Evolutionary conservation across 2,113 vertebrate genomes (phyloP), one percentile per base, ranked within the genome.

Genomic region (Nematolebias whitei): DNA sequence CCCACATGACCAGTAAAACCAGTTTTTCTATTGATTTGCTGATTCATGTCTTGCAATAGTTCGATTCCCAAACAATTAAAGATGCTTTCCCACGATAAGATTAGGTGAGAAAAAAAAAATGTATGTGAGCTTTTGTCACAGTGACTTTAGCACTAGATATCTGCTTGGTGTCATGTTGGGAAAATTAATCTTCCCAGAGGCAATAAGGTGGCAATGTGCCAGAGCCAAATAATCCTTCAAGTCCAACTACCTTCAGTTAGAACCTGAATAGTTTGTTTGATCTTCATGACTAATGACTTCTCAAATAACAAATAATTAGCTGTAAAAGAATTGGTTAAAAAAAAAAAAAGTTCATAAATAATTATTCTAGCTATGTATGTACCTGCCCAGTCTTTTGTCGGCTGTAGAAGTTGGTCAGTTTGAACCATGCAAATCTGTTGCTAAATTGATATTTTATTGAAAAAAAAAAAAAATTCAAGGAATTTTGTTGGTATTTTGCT

Each of bases 11-110:
- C 68, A 43, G 85, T 38, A 50, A 18, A 79, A 88, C 88, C 83
- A 58, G 88, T 84, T 68, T 77, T 70, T 73, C 71, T 16, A 10
- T 74, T 61, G 22, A 58, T 59, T 44, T 55, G 62, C 63, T 63
- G 50, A 73, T 74, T 77, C 55, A 74, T 68, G 68, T 79, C 20
- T 22, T n/a, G 63, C 73, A 83, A 85, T 78, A 85, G 71, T 55
- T 41, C 72, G 62, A 65, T 63, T 85, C 83, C 79, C 68, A 86
- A 82, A 83, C 82, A 90, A 87, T 87, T 83, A 85, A 14, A 51
- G 47, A 73, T 74, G 49, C 65, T 71, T 91, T 91, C 90, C 87
- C 89, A 92, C 83, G 83, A 68, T 85, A 51, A 78, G 81, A 86
- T 80, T 91, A 78, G 79, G 24, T 76, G n/a, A n/a, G n/a, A n/a